These are phyloP conservation scores for Trichacis sp. DNA, from an alignment of 2,888 invertebrate species.

Conservation along the genomic window DNA sequence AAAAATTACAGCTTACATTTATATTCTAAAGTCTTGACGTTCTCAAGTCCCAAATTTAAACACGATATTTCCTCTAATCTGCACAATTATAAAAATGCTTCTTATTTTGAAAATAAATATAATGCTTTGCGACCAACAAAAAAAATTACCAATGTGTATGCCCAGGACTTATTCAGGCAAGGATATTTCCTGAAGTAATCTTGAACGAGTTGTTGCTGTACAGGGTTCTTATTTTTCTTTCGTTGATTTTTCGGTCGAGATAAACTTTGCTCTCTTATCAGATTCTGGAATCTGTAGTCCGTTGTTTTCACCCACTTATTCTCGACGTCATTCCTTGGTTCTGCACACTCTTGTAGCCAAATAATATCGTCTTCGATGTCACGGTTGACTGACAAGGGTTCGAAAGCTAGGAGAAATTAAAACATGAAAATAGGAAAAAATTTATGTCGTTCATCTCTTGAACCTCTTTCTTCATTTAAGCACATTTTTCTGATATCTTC, in stretches of 20 bases:
- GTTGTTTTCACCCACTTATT: background rate
- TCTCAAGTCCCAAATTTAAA: no score
- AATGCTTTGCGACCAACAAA: no score
- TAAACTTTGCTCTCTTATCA: background rate
- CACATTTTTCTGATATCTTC: no score
- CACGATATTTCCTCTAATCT: no score
- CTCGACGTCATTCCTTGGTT: background rate
- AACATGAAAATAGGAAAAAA: no score
- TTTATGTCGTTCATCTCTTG: no score
- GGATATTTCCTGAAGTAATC: background rate
- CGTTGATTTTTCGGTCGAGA: background rate
- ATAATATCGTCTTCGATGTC: background rate
- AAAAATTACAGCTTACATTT: no score
- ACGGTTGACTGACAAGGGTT: background rate
- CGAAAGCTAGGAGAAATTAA: no score
- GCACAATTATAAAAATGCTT: no score
- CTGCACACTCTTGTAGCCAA: background rate
- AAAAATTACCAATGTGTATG: background rate
- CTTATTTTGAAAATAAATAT: no score
- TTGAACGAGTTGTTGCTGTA: background rate
- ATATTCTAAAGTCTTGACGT: no score
- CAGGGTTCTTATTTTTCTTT: background rate
- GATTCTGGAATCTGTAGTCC: background rate
- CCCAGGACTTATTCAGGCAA: background rate
- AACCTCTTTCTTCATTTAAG: no score